phyloP scores from a whole-genome alignment of 2,113 vertebrate species.

The Ciconia maguari region DNA sequence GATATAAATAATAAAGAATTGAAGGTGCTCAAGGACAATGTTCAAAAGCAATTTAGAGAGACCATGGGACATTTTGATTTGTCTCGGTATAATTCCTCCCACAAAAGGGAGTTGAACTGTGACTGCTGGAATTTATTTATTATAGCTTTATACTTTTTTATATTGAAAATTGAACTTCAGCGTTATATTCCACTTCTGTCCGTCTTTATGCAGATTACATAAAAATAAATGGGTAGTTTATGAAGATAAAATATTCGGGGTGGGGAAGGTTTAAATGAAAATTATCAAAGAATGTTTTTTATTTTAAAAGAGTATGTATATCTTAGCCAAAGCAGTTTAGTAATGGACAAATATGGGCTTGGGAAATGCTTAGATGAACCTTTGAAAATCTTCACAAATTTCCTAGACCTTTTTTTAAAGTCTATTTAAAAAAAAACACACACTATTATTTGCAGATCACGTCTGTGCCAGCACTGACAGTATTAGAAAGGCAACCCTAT shows the following conservation, averaged over 20 bases:
- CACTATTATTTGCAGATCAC: not conserved
- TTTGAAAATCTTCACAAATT: not conserved
- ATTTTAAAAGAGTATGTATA: not conserved
- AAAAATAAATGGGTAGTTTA: not conserved
- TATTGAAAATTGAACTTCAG: not conserved
- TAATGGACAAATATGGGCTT: not conserved
- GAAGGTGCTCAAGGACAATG: slow-evolving; percentile 3
- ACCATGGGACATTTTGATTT: not conserved
- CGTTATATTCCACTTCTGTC: not conserved
- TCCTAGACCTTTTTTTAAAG: not conserved
- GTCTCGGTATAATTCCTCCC: not conserved
- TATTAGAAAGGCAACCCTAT: not conserved
- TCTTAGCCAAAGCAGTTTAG: not conserved
- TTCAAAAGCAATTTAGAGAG: not conserved
- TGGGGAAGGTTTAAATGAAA: not conserved
- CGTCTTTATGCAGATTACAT: not conserved
- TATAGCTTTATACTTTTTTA: not conserved
- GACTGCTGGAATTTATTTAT: not conserved
- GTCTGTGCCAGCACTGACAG: not conserved
- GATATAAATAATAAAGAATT: not conserved
- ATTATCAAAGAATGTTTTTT: not conserved
- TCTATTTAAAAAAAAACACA: not conserved
- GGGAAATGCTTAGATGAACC: not conserved
- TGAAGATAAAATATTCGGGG: not conserved
- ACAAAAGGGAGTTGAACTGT: not conserved